A percentile compares a stretch with the other conserved stretches of the same genome.
Conservation (phyloP, 1,140 invertebrate genomes). For the Temnothorax nylanderi region DNA sequence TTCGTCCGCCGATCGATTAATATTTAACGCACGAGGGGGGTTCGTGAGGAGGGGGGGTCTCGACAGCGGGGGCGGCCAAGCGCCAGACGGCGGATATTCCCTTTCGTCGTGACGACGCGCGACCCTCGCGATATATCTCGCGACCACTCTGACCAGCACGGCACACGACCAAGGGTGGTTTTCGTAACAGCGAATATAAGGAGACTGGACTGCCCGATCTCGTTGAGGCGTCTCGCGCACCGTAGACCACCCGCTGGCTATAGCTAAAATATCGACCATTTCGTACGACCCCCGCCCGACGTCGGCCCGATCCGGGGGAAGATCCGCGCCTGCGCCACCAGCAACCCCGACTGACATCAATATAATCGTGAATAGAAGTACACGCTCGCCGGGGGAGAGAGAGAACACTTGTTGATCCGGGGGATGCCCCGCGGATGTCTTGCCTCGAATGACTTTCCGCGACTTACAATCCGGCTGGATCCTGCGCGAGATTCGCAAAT, state of each 20-base stretch:
- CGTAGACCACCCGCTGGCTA: conserved; percentile 76
- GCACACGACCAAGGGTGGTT: conserved; percentile 47
- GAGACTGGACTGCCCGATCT: conserved; percentile 78
- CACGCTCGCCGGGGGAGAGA: conserved; percentile 10
- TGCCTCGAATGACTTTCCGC: conserved; percentile 11
- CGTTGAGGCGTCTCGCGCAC: conserved; percentile 77
- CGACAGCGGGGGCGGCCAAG: not conserved
- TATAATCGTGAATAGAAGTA: conserved; percentile 66
- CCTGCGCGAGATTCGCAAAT: conserved; percentile 10
- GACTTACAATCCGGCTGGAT: conserved; percentile 33
- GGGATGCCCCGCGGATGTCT: not conserved
- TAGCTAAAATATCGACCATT: conserved; percentile 83
- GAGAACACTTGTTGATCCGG: conserved; percentile 75
- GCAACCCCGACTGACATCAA: conserved; percentile 75
- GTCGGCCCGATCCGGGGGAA: conserved; percentile 54
- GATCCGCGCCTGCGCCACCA: conserved; percentile 74
- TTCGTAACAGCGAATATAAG: conserved; percentile 65
- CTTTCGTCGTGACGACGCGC: conserved; percentile 35
- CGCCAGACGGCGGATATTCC: not conserved
- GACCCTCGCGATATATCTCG: not conserved
- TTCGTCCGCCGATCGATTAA: conserved; percentile 32
- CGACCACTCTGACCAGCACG: conserved; percentile 16
- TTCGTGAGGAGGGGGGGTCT: not conserved
- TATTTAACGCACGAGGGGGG: conserved; percentile 48
- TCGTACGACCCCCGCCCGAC: conserved; percentile 76